Evolutionary conservation across 2,113 vertebrate species (phyloP), one percentile per base, ranked within the genome.

Genomic region (Oreamnos americanus): DNA sequence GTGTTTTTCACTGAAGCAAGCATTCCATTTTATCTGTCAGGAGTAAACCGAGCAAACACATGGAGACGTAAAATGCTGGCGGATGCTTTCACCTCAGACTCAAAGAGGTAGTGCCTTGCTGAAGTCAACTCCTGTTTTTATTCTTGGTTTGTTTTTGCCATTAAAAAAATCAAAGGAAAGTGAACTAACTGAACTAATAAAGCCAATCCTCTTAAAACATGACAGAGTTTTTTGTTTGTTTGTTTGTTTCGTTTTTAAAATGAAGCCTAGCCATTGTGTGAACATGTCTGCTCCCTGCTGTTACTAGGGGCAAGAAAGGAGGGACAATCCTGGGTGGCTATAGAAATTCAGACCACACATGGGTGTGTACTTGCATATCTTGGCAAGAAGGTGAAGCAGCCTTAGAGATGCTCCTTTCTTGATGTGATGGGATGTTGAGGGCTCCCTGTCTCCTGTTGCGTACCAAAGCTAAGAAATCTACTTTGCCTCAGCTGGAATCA

Each of bases 1-100:
- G 93, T 23, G 12, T 51, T 98, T 98, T 98, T 98, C 98, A 98
- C 93, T 98, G 98, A 98, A 95, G 94, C 92, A 86, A 96, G 93
- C 92, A 86, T 98, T 98, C 98, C 97, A 92, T 97, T 98, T 95
- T 97, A 96, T 94, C 97, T 96, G 94, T 96, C 90, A 92, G 96
- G 97, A 89, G 74, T 60, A 94, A 97, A 93, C 67, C 78, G 74
- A 87, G 96, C 81, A 92, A 84, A 95, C 58, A 84, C 84, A 13
- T 21, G 64, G 60, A 23, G 71, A 91, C n/a, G 90, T 21, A 49
- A 53, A 82, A 91, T 13, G 43, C 87, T 19, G 33, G 57, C 7
- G 12, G 43, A 62, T 60, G 47, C 47, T 45, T 78, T 64, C n/a
- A 17, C 45, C 62, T 91, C 71, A 25, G 23, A 60, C 87, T 51